These are phyloP conservation scores for Trissolcus basalis DNA, from an alignment of 1,140 invertebrate species.

Conservation along the genomic window DNA sequence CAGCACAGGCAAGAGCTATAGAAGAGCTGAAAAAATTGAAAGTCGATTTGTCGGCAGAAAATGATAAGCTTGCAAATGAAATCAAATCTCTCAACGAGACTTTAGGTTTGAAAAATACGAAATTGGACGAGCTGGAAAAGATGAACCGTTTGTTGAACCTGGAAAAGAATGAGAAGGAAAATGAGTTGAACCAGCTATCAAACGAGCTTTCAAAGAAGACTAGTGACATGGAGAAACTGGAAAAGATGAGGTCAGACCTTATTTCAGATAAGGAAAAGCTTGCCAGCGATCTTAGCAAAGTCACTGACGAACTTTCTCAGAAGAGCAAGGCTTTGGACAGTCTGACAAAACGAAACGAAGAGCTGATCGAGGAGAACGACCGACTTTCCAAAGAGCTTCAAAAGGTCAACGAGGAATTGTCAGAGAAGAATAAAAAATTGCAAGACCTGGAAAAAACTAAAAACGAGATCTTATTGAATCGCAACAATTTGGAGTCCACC, in stretches of 20 bases:
- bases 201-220: not conserved
- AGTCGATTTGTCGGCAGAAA: not conserved
- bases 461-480: no score
- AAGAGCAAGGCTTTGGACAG: not conserved
- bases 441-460: not conserved
- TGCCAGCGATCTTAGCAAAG: not conserved
- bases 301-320: not conserved
- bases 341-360: not conserved
- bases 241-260: not conserved
- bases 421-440: not conserved
- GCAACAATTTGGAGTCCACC: no score
- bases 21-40: slow-evolving; percentile 1
- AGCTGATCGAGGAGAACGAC: not conserved
- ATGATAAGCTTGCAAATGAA: not conserved
- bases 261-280: not conserved
- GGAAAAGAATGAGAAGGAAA: not conserved
- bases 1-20: slow-evolving; percentile 2
- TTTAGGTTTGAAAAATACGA: not conserved
- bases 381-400: not conserved
- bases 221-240: not conserved
- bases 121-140: not conserved
- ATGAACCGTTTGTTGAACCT: not conserved
- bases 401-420: not conserved
- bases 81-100: not conserved
- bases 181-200: not conserved